These are phyloP conservation scores for Bagarius yarrelli DNA, from an alignment of 2,113 vertebrate species.

Conservation along the genomic window DNA sequence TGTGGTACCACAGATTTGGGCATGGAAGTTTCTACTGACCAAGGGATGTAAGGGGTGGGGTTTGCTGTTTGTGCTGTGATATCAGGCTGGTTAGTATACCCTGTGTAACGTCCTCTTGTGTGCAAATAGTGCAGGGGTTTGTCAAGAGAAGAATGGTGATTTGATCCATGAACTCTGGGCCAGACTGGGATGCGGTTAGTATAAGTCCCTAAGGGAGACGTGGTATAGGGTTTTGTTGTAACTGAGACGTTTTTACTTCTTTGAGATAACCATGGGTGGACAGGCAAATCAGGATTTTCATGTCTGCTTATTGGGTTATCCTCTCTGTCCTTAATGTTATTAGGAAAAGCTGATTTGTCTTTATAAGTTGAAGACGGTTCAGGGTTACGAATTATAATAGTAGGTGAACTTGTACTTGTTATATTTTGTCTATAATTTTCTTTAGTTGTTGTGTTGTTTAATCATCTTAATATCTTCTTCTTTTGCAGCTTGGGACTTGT, in stretches of 20 bases:
- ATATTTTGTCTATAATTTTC: slow-evolving; percentile 17
- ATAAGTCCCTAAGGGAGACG: slow-evolving; percentile 59
- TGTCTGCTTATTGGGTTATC: slow-evolving; percentile 47
- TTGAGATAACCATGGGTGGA: slow-evolving; percentile 68
- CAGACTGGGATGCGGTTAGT: slow-evolving; percentile 43
- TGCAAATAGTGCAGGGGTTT: slow-evolving; percentile 57
- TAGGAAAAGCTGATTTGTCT: slow-evolving; percentile 24
- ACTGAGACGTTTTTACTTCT: slow-evolving; percentile 47
- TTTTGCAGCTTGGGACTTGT: slow-evolving; percentile 29
- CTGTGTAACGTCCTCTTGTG: slow-evolving; percentile 48
- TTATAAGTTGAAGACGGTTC: slow-evolving; percentile 20
- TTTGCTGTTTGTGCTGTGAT: slow-evolving; percentile 68
- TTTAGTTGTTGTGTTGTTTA: background rate
- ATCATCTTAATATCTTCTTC: slow-evolving; percentile 29
- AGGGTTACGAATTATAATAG: slow-evolving; percentile 8
- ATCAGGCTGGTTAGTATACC: slow-evolving; percentile 70
- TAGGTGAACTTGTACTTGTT: slow-evolving; percentile 27
- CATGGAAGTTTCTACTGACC: slow-evolving; percentile 16
- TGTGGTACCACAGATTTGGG: slow-evolving; percentile 27
- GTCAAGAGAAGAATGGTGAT: slow-evolving; percentile 51
- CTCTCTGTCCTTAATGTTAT: slow-evolving; percentile 36
- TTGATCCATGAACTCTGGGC: slow-evolving; percentile 51
- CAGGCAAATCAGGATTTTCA: slow-evolving; percentile 54
- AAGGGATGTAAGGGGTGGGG: slow-evolving; percentile 52
- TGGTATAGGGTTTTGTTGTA: slow-evolving; percentile 49